Evolutionary conservation across 1,140 invertebrate species (phyloP), one percentile per base, ranked within the genome.

Genomic region (Drosophila navojoa): DNA sequence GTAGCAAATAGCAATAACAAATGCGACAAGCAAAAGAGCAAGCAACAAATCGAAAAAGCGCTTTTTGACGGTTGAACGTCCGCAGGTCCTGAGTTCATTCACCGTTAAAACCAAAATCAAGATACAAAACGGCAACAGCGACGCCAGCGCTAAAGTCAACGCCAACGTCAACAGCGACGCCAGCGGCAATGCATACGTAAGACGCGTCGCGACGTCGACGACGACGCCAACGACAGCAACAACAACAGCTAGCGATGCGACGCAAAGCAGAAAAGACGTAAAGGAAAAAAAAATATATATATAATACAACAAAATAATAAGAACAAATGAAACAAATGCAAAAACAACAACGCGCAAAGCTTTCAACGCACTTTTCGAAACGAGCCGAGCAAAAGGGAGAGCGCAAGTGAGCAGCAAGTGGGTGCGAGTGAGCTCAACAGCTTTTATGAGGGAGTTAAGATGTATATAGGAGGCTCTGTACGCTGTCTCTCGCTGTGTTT

Each of bases 21-120:
- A 47, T 68, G 47, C 29, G 49, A 44, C 40, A 49, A 76, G 50
- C 19, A 45, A 55, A 60, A 52, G 38, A 50, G 40, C 44, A 62
- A 16, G 58, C 58, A 47, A 19, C 58, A 60, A 66, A 66, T 57
- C 35, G 60, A 49, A 53, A 63, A 76, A 84, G 50, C 78, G 71
- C 76, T 86, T 86, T 85, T 87, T 81, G 84, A 81, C 80, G 82
- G 84, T 86, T 89, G 84, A 89, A 89, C 44, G 84, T 89, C 80
- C 84, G 80, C 84, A 77, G 77, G 80, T 89, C 84, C 84, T 89
- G 85, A 89, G 84, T 89, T 89, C 84, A 80, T 89, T 89, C 84
- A 89, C 84, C 84, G 80, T 84, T 89, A 84, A 87, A 87, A 87
- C 84, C 84, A 89, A 89, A 89, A 89, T 89, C 85, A 84, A 87